Base-by-base conservation (phyloP, 1,140 invertebrate species). In the Drosophila prosaltans region DNA sequence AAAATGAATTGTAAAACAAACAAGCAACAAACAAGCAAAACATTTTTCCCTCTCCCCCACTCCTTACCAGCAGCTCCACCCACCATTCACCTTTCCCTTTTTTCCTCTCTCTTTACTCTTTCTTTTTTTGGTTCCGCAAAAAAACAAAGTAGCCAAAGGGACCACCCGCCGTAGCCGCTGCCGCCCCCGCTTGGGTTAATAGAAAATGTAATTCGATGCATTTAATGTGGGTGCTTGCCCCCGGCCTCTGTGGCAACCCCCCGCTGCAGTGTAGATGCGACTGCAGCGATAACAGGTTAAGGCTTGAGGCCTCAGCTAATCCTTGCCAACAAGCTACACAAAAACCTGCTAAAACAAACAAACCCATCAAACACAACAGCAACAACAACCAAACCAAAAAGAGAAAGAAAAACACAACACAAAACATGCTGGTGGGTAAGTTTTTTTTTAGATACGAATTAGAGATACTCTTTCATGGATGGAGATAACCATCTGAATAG, bases 1-100 rank as follows among this genome's bases (percentile, higher is more conserved):
- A 88, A 88, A 89, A 89, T 81, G 83, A 89, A 88, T 88, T 88
- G 83, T 89, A 89, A 88, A 88, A 88, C 83, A 88, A 88, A 79
- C 77, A 77, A 78, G 81, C 73, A 84, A 84, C 81, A 84, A 84
- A 84, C 81, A 84, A 88, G 83, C 73, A 80, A 24, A 51, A 88
- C 84, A 88, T 88, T 88, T 89, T 83, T 70, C 65, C 83, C 67
- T 63, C 68, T 43, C 41, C 65, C 61, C 65, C 45, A 43, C 65
- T 28, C 28, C 16, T 16, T 16, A 16, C 16, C 16, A 16, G 16
- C 16, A 16, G 16, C 16, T 16, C 16, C 16, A 16, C 36, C n/a
- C 40, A 3, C 32, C 32, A 39, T 26, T 21, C 58, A 21, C 59
- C 51, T 16, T 10, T 48, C 40, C 24, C 57, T 21, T 36, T 36